Percentiles rank a stretch among this genome's conserved stretches.
Evolutionary conservation across 1,140 invertebrate genomes (phyloP).

Genomic region (Papilio polytes): DNA sequence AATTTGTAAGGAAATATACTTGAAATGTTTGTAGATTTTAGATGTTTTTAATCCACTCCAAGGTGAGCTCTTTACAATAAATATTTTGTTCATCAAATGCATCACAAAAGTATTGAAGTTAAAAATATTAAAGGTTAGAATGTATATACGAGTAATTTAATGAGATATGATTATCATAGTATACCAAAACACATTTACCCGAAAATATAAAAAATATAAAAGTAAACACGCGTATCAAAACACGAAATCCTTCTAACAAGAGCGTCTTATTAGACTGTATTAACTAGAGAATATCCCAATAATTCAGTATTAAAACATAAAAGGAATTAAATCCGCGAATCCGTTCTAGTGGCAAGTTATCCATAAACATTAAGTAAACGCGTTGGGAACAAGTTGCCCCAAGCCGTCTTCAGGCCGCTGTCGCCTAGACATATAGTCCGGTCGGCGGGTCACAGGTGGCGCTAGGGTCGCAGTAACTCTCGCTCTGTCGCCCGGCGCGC

Average conservation of each 20-base stretch:
- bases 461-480: constrained; percentile 37
- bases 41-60: constrained; percentile 1
- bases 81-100: not conserved
- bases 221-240: too few relatives aligned
- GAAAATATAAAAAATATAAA: too few relatives aligned
- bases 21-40: not conserved
- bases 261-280: not conserved
- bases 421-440: constrained; percentile 38
- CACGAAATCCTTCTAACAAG: too few relatives aligned
- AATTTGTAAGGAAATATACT: not conserved
- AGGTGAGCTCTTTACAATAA: not conserved
- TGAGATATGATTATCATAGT: too few relatives aligned
- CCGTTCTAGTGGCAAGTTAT: constrained; percentile 29
- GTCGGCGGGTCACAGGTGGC: constrained; percentile 34
- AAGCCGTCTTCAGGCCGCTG: constrained; percentile 5
- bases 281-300: not conserved
- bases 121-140: not conserved
- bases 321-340: constrained; percentile 10
- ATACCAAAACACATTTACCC: too few relatives aligned
- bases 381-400: constrained; percentile 4
- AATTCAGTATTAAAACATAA: not conserved
- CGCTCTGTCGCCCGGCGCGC: constrained; percentile 25
- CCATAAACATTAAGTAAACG: constrained; percentile 28
- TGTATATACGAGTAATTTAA: too few relatives aligned
- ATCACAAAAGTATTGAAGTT: not conserved